phyloP scores from a whole-genome alignment of 2,797 vertebrate species.

The Thalassophryne amazonica region DNA sequence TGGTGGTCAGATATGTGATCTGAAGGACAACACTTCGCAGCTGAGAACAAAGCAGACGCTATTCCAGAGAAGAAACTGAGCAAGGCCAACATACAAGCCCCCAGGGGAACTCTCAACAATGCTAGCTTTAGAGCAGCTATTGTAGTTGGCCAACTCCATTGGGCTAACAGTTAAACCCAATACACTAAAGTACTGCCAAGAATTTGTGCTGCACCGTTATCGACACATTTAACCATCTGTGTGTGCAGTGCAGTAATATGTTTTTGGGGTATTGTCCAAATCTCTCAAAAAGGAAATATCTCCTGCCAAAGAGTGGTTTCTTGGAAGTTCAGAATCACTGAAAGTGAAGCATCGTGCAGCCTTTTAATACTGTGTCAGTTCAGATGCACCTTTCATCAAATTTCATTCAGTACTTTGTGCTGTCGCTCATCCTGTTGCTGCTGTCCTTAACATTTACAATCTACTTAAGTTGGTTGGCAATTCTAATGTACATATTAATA shows the following conservation, averaged over 20 bases:
- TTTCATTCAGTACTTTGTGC: too few species aligned
- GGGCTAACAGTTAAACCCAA: constrained; percentile 46
- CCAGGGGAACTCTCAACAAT: constrained; percentile 42
- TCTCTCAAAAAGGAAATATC: constrained; percentile 12
- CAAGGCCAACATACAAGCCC: constrained; percentile 34
- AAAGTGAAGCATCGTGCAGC: too few species aligned
- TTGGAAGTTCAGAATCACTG: too few species aligned
- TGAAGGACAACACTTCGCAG: constrained; percentile 32
- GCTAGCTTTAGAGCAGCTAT: constrained; percentile 38
- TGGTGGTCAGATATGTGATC: constrained; percentile 35
- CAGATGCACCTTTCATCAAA: too few species aligned
- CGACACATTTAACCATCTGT: constrained; percentile 35
- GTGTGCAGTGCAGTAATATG: constrained; percentile 8
- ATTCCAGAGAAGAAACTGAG: constrained; percentile 32
- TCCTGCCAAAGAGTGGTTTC: too few species aligned
- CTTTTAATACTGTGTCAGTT: too few species aligned
- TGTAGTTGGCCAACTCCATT: constrained; percentile 27
- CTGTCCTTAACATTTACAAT: too few species aligned
- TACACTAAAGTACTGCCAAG: constrained; percentile 36
- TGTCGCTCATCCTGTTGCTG: too few species aligned
- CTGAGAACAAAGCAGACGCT: constrained; percentile 50
- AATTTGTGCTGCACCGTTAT: constrained; percentile 24
- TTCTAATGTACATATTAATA: too few species aligned
- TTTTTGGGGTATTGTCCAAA: constrained; percentile 10
- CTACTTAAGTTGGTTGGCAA: too few species aligned